Evolutionary conservation across 2,888 invertebrate genomes (phyloP), one percentile per base, ranked within the genome.

Genomic region (Andrena trimmerana): DNA sequence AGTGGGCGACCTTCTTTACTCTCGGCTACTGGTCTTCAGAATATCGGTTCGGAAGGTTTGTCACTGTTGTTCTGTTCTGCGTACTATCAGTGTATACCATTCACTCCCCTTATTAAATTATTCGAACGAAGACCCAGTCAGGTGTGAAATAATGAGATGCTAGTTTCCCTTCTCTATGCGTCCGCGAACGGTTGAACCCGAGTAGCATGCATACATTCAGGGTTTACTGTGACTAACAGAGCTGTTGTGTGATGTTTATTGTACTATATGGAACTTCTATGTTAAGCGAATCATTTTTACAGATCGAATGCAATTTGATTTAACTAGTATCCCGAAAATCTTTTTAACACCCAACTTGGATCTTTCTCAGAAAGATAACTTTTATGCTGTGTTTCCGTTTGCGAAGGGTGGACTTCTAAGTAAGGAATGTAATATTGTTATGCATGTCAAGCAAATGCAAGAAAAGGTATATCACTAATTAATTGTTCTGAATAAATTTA

Each of bases 341-440:
- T 99, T 98, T 95, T 96, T 98, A 92, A 96, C 97, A 91, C 96
- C 96, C 54, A 96, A 96, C 80, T 96, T 99, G 92, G 96, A 97
- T 91, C 95, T 99, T 70, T 97, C 97, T 93, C 96, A 97, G 92
- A 95, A 96, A 50, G 96, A 96, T 88, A 97, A 97, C 76, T 99
- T 99, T 94, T 96, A 96, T 87, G 96, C 97, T 90, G 98, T 99
- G 48, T 98, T 98, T 94, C 97, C 97, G 62, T 97, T 96, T 92
- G 94, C 95, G 54, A 95, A 93, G 72, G 92, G 92, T 82, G 91
- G 93, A 78, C 81, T 91, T 94, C 95, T 77, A 95, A 96, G 78
- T 94, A 96, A 91, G 33, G 89, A 90, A 36, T 90, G 88, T 42
- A 91, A 90, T 67, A 90, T 92, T 66, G 92, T 91, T 29, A 86